These are phyloP conservation scores for Blastomussa wellsi DNA, from an alignment of 92 coral and sea anemone species.

Conservation along the genomic window DNA sequence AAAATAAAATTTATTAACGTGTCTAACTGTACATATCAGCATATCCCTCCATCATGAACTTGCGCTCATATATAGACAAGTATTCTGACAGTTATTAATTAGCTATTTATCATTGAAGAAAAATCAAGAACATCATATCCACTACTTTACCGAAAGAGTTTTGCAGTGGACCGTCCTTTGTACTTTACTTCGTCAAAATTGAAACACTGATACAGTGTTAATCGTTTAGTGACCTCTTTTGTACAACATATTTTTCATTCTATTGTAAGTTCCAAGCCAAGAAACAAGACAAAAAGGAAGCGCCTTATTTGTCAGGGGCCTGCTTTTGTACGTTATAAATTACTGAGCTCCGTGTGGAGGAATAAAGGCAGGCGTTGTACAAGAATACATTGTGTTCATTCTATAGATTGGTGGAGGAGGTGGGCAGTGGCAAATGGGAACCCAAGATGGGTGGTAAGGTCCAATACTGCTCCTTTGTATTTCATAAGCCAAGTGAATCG, in stretches of 20 bases:
- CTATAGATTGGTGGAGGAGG: conserved; percentile 64
- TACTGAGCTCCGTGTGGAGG: conserved; percentile 54
- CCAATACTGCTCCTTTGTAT: conserved; percentile 77
- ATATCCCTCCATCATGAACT: too few species aligned
- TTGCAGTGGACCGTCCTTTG: background rate
- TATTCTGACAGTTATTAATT: conserved; percentile 4
- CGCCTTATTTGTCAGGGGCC: background rate
- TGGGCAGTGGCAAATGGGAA: conserved; percentile 72
- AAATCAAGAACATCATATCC: background rate
- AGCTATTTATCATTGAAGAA: background rate
- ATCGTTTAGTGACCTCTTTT: background rate
- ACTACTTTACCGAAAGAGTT: background rate
- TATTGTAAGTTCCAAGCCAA: background rate
- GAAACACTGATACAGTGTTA: conserved; percentile 1
- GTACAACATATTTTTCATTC: background rate
- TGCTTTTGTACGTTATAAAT: background rate
- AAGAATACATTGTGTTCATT: conserved; percentile 59
- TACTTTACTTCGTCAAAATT: background rate
- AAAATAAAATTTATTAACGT: background rate
- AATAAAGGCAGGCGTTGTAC: conserved; percentile 62
- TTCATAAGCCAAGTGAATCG: conserved; percentile 88
- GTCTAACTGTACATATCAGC: background rate
- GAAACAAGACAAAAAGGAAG: background rate
- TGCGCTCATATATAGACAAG: background rate
- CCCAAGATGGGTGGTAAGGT: conserved; percentile 81